These are phyloP conservation scores for Phorcus lineatus DNA, from an alignment of 2,888 invertebrate species.

Conservation along the genomic window DNA sequence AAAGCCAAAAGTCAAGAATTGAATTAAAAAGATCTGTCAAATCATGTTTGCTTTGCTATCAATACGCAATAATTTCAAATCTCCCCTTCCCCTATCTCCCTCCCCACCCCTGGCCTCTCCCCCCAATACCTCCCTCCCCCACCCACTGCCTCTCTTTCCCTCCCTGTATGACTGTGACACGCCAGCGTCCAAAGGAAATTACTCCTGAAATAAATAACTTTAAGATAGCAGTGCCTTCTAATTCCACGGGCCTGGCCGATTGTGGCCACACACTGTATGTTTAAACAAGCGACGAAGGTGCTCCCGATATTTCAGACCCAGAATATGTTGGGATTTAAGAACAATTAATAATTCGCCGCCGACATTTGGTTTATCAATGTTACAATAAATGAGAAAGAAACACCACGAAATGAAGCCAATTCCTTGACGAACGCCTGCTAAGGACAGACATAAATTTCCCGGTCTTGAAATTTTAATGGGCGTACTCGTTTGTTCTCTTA, in stretches of 20 bases:
- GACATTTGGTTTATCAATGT: conserved; percentile 49
- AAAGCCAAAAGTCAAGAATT: no score
- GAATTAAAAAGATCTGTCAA: no score
- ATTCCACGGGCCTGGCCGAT: conserved; percentile 29
- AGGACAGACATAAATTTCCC: conserved; percentile 8
- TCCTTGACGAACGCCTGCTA: conserved; percentile 19
- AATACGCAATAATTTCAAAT: no score
- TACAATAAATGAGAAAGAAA: conserved; percentile 53
- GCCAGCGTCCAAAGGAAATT: conserved; percentile 29
- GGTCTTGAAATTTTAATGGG: conserved; percentile 12
- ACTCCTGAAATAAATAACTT: conserved; percentile 46
- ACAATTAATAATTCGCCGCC: conserved; percentile 53
- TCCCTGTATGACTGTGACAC: conserved; percentile 35
- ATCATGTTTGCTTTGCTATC: no score
- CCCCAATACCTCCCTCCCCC: neutral
- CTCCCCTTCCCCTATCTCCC: conserved; percentile 1
- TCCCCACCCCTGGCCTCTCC: no score
- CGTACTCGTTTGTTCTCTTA: neutral
- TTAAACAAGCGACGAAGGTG: conserved; percentile 41
- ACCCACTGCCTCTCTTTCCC: no score
- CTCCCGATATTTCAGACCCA: conserved; percentile 42
- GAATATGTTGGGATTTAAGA: conserved; percentile 50
- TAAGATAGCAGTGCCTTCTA: conserved; percentile 40
- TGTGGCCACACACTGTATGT: conserved; percentile 38
- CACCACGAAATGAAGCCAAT: conserved; percentile 29